Evolutionary conservation across 1,140 invertebrate species (phyloP).

Genomic region (Scaptomyza hsui): DNA sequence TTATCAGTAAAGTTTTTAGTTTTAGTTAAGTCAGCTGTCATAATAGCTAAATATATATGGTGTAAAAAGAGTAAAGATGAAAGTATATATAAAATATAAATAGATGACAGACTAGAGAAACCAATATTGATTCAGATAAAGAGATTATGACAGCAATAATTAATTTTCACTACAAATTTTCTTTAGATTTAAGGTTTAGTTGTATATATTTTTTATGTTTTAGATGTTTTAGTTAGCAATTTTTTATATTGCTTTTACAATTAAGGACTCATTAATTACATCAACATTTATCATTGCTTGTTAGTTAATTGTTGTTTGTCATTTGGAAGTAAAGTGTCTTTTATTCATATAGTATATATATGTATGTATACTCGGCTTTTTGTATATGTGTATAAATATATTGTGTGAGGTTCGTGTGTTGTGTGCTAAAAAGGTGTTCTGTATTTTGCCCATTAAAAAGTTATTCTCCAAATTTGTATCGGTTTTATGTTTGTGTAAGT

Average conservation of each 20-base stretch:
- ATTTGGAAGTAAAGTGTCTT: slow-evolving; percentile 48
- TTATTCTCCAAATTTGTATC: slow-evolving; percentile 28
- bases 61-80: slow-evolving; percentile 1
- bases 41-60: slow-evolving; percentile 1
- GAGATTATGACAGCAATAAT: slow-evolving; percentile 20
- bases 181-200: not conserved
- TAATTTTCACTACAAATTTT: slow-evolving; percentile 24
- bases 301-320: slow-evolving; percentile 30
- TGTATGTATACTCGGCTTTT: slow-evolving; percentile 16
- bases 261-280: slow-evolving; percentile 46
- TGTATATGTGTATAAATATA: slow-evolving; percentile 31
- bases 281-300: slow-evolving; percentile 48
- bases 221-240: slow-evolving; percentile 43
- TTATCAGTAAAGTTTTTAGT: slow-evolving; percentile 15
- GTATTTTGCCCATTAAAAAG: slow-evolving; percentile 33
- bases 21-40: slow-evolving; percentile 10
- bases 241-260: slow-evolving; percentile 50
- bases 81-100: not conserved
- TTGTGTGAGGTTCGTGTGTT: slow-evolving; percentile 75
- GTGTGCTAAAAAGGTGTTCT: slow-evolving; percentile 60
- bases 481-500: slow-evolving; percentile 15
- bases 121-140: no score
- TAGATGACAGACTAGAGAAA: not conserved
- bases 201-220: slow-evolving; percentile 13
- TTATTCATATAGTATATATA: slow-evolving; percentile 1